A percentile compares a stretch with the other conserved stretches of the same genome.
phyloP scores from a whole-genome alignment of 2,797 vertebrate species.

The Rousettus madagascariensis region DNA sequence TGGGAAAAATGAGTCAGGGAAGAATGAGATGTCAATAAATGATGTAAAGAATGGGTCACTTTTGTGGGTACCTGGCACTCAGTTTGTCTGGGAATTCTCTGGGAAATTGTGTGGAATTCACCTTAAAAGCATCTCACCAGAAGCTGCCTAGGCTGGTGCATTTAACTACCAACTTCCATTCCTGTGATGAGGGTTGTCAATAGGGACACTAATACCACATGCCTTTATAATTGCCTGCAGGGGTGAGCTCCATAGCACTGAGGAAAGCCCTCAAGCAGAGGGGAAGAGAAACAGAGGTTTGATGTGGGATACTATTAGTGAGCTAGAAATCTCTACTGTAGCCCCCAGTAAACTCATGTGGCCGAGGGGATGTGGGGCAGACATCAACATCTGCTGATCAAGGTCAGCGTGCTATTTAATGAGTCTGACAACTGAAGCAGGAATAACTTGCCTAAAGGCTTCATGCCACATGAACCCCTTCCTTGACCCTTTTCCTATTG shows the following conservation, averaged over 20 bases:
- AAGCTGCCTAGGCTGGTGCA: neutral
- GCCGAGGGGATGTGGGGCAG: neutral
- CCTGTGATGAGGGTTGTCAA: neutral
- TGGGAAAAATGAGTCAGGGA: neutral
- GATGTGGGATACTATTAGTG: neutral
- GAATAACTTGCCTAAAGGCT: neutral
- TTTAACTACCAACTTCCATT: neutral
- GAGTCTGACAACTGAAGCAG: neutral
- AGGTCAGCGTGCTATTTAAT: neutral
- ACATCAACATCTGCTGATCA: neutral
- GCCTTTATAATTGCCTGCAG: neutral
- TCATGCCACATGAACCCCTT: neutral
- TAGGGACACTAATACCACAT: neutral
- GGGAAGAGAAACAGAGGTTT: neutral
- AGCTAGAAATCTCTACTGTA: neutral
- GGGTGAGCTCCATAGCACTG: neutral
- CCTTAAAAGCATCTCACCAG: neutral
- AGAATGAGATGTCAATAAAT: neutral
- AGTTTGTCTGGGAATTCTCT: neutral
- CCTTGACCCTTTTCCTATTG: neutral
- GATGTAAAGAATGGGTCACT: neutral
- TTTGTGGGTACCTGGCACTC: neutral
- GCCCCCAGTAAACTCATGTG: neutral
- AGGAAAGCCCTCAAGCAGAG: neutral
- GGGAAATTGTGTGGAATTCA: neutral